phyloP scores from a whole-genome alignment of 2,797 vertebrate species.

The Lateolabrax maculatus region DNA sequence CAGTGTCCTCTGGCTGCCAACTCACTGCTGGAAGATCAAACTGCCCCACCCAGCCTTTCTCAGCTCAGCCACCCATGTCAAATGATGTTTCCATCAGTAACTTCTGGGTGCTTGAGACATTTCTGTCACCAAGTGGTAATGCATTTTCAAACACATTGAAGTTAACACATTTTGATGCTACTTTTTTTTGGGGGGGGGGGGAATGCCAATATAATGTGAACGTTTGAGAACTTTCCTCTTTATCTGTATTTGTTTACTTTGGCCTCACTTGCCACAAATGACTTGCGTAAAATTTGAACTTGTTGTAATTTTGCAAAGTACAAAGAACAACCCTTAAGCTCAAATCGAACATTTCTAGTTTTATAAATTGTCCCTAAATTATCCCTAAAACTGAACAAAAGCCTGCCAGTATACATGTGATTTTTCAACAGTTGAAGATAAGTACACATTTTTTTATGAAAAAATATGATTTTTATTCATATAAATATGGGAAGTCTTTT shows the following conservation, averaged over 20 bases:
- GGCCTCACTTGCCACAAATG: background rate
- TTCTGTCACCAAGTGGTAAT: slow-evolving; percentile 49
- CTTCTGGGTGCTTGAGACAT: slow-evolving; percentile 34
- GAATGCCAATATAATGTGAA: background rate
- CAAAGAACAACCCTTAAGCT: background rate
- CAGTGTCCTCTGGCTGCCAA: slow-evolving; percentile 59
- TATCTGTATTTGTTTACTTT: background rate
- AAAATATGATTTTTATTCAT: background rate
- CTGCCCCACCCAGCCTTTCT: slow-evolving; percentile 55
- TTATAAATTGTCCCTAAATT: background rate
- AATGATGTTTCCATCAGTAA: slow-evolving; percentile 57
- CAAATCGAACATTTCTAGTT: background rate
- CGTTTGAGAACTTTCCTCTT: background rate
- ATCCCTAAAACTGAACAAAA: background rate
- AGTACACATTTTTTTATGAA: background rate
- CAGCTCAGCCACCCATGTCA: slow-evolving; percentile 52
- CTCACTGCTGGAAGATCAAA: slow-evolving; percentile 57
- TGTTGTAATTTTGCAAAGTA: background rate
- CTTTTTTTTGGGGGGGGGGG: background rate
- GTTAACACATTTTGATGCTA: slow-evolving; percentile 4
- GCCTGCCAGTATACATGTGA: background rate
- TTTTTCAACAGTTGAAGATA: background rate
- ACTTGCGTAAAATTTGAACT: background rate
- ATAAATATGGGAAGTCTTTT: background rate
- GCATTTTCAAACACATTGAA: slow-evolving; percentile 36